Evolutionary conservation across 2,113 vertebrate species (phyloP), one percentile per base, ranked within the genome.

Genomic region (Crotalus helleri): DNA sequence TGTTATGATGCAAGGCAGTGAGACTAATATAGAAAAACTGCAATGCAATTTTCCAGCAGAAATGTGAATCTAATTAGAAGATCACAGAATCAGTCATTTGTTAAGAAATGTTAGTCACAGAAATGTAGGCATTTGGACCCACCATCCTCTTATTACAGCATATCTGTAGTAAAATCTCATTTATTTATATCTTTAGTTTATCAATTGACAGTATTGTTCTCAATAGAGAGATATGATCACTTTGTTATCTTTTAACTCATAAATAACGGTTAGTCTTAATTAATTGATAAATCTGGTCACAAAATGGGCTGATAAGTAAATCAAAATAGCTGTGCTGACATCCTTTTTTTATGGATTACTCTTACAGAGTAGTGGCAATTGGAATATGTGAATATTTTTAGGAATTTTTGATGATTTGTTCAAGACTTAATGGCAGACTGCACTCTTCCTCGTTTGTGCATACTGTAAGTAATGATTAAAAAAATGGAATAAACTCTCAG

Each of bases 111-210:
- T 0, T 0, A 93, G 92, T 94, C 88, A 93, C 51, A 93, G 94
- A 88, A 91, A 91, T 85, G 33, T 94, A 54, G 0, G 94, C 90
- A 23, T 92, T 94, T 89, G 91, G 91, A 17, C 29, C 46, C 46
- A 21, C 91, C 85, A 51, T 61, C 53, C 90, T 53, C 92, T 29
- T 2, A 46, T 0, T 0, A 92, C 55, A 93, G 29, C 64, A 92
- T 3, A 87, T 85, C 89, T 94, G 87, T 93, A 90, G 92, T 87
- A 69, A 91, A 93, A 93, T 85, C 64, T 94, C 26, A 10, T 92
- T 88, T 94, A 93, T 96, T 95, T 95, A 91, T 51, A 89, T 90
- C 92, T 88, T 55, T 57, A 93, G 88, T 87, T 58, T 46, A 61
- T 2, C 74, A 1, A 85, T 85, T 61, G 58, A 87, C 92, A 89